Evolutionary conservation across 1,140 invertebrate genomes (phyloP).

Genomic region (Eubasilissa regina): DNA sequence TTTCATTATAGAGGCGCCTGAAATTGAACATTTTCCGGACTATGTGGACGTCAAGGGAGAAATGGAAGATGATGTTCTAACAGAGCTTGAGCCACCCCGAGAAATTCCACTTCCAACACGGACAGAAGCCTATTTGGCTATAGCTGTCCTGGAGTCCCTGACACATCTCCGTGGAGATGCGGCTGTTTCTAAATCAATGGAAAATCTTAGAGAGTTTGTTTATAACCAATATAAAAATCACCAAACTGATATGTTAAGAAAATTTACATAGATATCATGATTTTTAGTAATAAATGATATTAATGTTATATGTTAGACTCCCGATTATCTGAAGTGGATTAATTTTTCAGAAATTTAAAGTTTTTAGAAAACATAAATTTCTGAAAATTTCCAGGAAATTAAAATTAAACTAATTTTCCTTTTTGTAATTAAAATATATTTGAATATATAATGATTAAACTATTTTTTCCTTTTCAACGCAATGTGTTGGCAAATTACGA

Average conservation of each 20-base stretch:
- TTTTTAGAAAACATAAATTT: too few relatives aligned
- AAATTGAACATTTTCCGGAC: constrained; percentile 16
- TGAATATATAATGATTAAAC: too few relatives aligned
- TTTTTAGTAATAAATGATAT: constrained; percentile 52
- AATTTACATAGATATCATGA: background rate
- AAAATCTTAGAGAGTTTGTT: constrained; percentile 29
- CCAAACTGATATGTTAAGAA: constrained; percentile 21
- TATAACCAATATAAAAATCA: constrained; percentile 22
- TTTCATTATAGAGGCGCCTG: constrained; percentile 25
- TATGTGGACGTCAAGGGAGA: constrained; percentile 28
- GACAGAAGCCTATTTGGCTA: constrained; percentile 29
- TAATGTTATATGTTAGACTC: too few relatives aligned
- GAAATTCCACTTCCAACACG: constrained; percentile 19
- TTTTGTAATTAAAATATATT: too few relatives aligned
- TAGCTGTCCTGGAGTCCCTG: constrained; percentile 22
- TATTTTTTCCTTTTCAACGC: too few relatives aligned
- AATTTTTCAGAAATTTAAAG: too few relatives aligned
- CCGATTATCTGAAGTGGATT: too few relatives aligned
- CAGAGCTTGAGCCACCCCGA: background rate
- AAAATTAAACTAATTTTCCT: too few relatives aligned
- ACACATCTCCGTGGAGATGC: constrained; percentile 6
- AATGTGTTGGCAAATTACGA: too few relatives aligned
- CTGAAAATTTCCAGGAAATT: too few relatives aligned
- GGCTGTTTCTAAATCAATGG: constrained; percentile 21
- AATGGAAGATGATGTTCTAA: background rate